Base-by-base conservation (phyloP, 2,797 vertebrate species). In the Artibeus jamaicensis region DNA sequence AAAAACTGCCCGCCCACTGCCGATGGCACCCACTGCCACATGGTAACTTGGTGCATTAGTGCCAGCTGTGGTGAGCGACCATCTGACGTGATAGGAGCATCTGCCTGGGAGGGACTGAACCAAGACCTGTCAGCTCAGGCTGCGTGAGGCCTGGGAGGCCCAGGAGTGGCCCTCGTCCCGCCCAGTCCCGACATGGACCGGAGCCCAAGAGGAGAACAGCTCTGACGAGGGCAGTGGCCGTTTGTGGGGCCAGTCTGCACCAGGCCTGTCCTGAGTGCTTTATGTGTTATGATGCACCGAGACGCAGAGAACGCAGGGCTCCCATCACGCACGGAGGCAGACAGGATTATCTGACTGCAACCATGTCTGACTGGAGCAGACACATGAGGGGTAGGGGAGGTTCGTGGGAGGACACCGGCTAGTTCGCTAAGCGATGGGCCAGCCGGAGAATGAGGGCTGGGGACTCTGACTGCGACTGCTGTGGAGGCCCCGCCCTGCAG, bases 401-500 rank as follows among this genome's bases (percentile, higher is more conserved):
- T 2, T 9, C 2, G 34, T n/a, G 16, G 77, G 11, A 53, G 19
- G 26, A 3, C 4, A 2, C 7, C 12, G 39, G 37, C 32, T 48
- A 7, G 16, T 5, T 14, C 5, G 0, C 46, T 4, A 62, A 3
- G n/a, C 1, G 9, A 2, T 0, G 9, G 11, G 73, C 7, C 1
- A 12, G 87, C 70, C 34, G 24, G 73, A 62, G 55, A 29, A 26
- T 46, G 0, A 0, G 22, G 78, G 68, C 10, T 44, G 24, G 57
- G 46, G 50, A 4, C 39, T 42, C 39, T 42, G 39, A 1, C 42
- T 26, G 34, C n/a, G 32, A 12, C 9, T 53, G 50, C 50, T 1
- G 2, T 3, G 1, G 29, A 24, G 3, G 34, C 3, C n/a, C 18
- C 12, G 0, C 34, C 0, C 6, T 2, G 18, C 0, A 10, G 57